Base-by-base conservation (phyloP, 2,888 invertebrate species). In the Andrena dorsata region DNA sequence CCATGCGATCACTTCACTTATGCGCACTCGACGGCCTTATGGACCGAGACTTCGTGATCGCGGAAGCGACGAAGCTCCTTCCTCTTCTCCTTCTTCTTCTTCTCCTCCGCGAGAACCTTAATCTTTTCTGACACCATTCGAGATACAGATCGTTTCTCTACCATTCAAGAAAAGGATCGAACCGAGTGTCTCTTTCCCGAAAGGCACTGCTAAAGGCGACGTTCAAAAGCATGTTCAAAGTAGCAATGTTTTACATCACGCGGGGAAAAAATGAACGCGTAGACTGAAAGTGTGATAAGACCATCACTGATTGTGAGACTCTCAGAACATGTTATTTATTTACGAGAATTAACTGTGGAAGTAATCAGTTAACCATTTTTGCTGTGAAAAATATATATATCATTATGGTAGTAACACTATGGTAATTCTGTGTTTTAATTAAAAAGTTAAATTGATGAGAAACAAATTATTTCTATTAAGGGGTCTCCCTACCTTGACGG, bases 1-100 rank as follows among this genome's bases (percentile, higher is more conserved):
- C 87, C 84, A 88, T 86, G 89, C 88, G 88, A 89, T 86, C 90
- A 87, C 88, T 91, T 90, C 89, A 88, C 90, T 89, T 90, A 90
- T 89, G 90, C 90, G 89, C 87, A 85, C 88, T 90, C 90, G 85
- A 86, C 88, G 88, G 88, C 82, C 90, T 90, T 90, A 90, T 90
- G 90, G 90, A 87, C 87, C 91, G 90, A 86, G 89, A 90, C 89
- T 87, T 84, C 72, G 86, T 81, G 85, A 88, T 89, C 88, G 81
- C 86, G 87, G 86, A 87, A 88, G 82, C 85, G 85, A 82, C 85
- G 82, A 73, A 73, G 68, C 71, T 69, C 75, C 83, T 63, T 64
- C 32, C 60, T 30, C 51, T 41, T 66, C 47, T 60, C 61, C 41
- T 20, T 51, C 70, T 41, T 69, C 51, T 35, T 58, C 47, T 61